These are phyloP conservation scores for Leucopternis melanops DNA, from an alignment of 2,113 vertebrate genomes.

Conservation along the genomic window DNA sequence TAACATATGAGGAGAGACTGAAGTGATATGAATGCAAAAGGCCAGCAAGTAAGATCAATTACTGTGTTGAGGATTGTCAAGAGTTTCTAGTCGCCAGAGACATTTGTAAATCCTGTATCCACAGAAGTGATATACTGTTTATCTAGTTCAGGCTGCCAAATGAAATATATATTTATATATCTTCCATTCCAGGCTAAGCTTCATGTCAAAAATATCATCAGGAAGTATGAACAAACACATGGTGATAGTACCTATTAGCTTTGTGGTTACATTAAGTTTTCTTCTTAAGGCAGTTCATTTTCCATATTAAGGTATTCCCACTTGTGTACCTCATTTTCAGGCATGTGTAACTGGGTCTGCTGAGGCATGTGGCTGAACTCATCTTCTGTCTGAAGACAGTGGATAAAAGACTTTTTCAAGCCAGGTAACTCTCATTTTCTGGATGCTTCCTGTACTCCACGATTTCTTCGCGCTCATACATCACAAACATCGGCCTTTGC, in stretches of 20 bases:
- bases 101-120: neutral
- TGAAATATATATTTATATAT: neutral
- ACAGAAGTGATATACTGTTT: neutral
- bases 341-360: neutral
- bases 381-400: too few relatives aligned
- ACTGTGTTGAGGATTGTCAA: neutral
- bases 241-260: neutral
- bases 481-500: too few relatives aligned
- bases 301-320: neutral
- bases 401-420: too few relatives aligned
- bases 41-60: constrained; percentile 5
- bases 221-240: neutral
- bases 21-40: constrained; percentile 1
- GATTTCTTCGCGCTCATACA: too few relatives aligned
- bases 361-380: neutral
- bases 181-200: neutral
- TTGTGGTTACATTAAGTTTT: neutral
- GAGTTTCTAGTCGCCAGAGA: neutral
- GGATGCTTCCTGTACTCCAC: too few relatives aligned
- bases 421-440: too few relatives aligned
- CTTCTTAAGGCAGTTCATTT: neutral
- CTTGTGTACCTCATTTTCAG: neutral
- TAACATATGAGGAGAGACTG: neutral
- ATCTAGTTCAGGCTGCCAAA: neutral
- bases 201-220: neutral